Percentiles rank a stretch among this genome's conserved stretches.
phyloP scores from a whole-genome alignment of 1,140 invertebrate species.

The Zaprionus inermis region DNA sequence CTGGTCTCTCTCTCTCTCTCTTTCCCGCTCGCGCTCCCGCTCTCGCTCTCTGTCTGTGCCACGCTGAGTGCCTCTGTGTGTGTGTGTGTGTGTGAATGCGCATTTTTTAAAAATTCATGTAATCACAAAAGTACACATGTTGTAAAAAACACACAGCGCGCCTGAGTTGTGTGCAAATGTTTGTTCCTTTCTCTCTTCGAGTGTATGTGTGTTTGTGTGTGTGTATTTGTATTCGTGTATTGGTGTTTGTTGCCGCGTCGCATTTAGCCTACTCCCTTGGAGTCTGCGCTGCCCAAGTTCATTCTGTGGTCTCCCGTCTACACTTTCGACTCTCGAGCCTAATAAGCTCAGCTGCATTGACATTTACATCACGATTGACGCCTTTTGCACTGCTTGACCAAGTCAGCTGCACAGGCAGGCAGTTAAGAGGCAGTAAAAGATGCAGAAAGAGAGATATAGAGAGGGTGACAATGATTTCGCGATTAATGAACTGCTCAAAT shows the following conservation, averaged over 20 bases:
- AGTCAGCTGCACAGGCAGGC: not conserved
- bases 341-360: slow-evolving; percentile 55
- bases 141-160: slow-evolving; percentile 69
- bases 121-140: slow-evolving; percentile 83
- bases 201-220: not conserved
- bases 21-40: not conserved
- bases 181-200: slow-evolving; percentile 21
- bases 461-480: not conserved
- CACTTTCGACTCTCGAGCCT: slow-evolving; percentile 36
- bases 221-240: not conserved
- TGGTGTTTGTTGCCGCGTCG: slow-evolving; percentile 2
- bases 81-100: slow-evolving; percentile 41
- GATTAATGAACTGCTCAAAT: no score
- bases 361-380: slow-evolving; percentile 52
- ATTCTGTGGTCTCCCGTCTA: slow-evolving; percentile 30
- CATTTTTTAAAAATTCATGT: slow-evolving; percentile 82
- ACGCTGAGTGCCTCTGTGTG: slow-evolving; percentile 23
- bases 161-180: slow-evolving; percentile 70
- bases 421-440: not conserved
- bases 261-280: slow-evolving; percentile 33
- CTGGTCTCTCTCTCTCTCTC: slow-evolving; percentile 1
- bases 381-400: slow-evolving; percentile 33
- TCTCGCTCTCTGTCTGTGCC: slow-evolving; percentile 1
- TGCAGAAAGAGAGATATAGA: not conserved
- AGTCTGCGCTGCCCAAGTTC: not conserved